Evolutionary conservation across 35 echinoderm and acorn worm genomes (phyloP), one percentile per base, ranked within the genome.

Genomic region (Ophioderma brevispina): DNA sequence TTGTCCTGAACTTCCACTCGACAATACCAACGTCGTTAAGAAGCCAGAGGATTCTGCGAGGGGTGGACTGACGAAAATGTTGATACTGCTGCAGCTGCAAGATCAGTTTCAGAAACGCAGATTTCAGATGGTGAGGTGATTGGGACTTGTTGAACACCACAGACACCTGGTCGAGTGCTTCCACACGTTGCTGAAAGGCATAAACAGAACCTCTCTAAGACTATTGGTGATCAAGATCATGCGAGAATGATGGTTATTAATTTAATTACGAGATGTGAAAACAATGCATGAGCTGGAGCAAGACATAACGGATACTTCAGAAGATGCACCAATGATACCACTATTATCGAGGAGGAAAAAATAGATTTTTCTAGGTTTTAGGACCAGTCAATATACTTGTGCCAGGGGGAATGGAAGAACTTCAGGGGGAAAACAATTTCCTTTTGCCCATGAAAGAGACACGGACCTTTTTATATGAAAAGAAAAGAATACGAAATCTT

Each of bases 291-390:
- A 86, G 28, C 34, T 76, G 21, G 90, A 91, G 13, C 64, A 78
- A 2, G 76, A 78, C 1, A 41, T 77, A 64, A 78, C 31, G 17
- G 85, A 87, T 13, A 87, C 38, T 8, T 87, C 85, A 1, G 85
- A 87, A 37, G 64, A 55, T 37, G 76, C 85, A 33, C 85, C 85
- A 64, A 87, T 87, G 85, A 87, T 87, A 33, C 85, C 64, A 25
- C 39, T 37, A 11, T 14, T 8, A 37, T 46, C 41, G 5, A 46
- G 41, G 17, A 8, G 17, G 41, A 46, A 46, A 46, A n/a, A n/a
- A n/a, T n/a, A n/a, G n/a, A n/a, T n/a, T n/a, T n/a, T n/a, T n/a
- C n/a, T n/a, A n/a, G n/a, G n/a, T n/a, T n/a, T n/a, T n/a, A n/a
- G n/a, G n/a, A n/a, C n/a, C n/a, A n/a, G n/a, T n/a, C n/a, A n/a